Evolutionary conservation across 2,888 invertebrate genomes (phyloP).

Genomic region (Drosophila demipolita): DNA sequence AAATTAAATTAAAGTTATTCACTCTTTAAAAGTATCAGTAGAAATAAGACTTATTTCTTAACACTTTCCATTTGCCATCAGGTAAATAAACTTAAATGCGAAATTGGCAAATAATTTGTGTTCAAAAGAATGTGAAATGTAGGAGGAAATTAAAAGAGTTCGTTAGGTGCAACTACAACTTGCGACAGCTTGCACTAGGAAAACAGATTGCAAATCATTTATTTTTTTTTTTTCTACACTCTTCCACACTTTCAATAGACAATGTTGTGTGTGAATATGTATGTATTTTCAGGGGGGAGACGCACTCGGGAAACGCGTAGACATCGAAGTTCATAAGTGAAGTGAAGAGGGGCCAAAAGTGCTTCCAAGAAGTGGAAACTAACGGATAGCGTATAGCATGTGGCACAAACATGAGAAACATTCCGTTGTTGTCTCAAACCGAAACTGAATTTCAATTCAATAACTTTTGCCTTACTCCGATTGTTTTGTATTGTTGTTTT

Average conservation of each 20-base stretch:
- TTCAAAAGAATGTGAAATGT: background rate
- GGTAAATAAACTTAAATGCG: background rate
- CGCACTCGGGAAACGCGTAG: background rate
- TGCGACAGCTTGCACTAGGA: background rate
- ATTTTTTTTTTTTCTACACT: background rate
- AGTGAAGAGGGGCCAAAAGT: slow-evolving; percentile 18
- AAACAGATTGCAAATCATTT: slow-evolving; percentile 3
- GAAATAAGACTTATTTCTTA: background rate
- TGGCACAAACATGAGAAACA: slow-evolving; percentile 40
- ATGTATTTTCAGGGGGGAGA: background rate
- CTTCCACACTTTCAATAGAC: slow-evolving; percentile 4
- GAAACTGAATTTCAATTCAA: slow-evolving; percentile 63
- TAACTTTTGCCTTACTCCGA: slow-evolving; percentile 50
- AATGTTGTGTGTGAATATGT: background rate
- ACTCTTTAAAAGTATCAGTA: fast-evolving
- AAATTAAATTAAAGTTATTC: background rate
- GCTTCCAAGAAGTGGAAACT: slow-evolving; percentile 22
- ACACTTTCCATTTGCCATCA: background rate
- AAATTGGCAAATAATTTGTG: background rate
- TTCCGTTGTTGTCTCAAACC: slow-evolving; percentile 45
- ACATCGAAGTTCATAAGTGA: slow-evolving; percentile 35
- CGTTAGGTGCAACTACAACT: slow-evolving; percentile 2
- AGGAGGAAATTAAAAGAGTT: slow-evolving; percentile 5
- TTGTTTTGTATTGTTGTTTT: slow-evolving; percentile 32
- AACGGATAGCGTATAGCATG: slow-evolving; percentile 28